These are phyloP conservation scores for Grapholita molesta DNA, from an alignment of 1,140 invertebrate species.

Conservation along the genomic window DNA sequence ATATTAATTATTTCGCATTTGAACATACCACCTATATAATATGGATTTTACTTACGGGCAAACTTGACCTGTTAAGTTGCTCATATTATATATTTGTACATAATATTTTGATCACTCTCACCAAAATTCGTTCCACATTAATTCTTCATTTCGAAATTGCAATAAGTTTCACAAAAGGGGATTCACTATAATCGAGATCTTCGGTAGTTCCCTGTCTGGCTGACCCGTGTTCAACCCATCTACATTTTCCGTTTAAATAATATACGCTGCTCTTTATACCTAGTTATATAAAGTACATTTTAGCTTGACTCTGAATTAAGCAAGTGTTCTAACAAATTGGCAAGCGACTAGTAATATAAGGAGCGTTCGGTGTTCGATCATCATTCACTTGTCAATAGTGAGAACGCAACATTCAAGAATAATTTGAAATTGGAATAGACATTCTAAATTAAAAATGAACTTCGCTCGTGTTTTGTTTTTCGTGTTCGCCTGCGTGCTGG, in stretches of 20 bases:
- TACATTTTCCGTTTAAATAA: not conserved
- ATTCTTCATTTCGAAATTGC: not conserved
- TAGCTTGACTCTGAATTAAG: not conserved
- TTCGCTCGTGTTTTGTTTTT: constrained; percentile 18
- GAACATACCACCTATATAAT: no score
- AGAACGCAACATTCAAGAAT: not conserved
- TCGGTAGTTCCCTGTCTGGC: not conserved
- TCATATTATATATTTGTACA: no score
- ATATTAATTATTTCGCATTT: no score
- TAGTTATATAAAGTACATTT: not conserved
- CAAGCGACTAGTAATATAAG: not conserved
- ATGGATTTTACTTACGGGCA: no score
- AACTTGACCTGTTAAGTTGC: no score
- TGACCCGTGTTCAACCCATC: not conserved
- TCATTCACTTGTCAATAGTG: not conserved
- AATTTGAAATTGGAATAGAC: not conserved
- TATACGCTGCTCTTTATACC: not conserved
- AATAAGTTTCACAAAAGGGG: not conserved
- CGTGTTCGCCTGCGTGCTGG: constrained; percentile 21
- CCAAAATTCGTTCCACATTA: not conserved
- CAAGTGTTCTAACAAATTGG: not conserved
- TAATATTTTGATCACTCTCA: no score
- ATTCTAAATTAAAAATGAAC: constrained; percentile 7
- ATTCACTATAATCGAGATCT: not conserved
- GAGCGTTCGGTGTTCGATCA: not conserved